Conservation (phyloP, 2,113 vertebrate genomes). For the Nycticorax nycticorax region DNA sequence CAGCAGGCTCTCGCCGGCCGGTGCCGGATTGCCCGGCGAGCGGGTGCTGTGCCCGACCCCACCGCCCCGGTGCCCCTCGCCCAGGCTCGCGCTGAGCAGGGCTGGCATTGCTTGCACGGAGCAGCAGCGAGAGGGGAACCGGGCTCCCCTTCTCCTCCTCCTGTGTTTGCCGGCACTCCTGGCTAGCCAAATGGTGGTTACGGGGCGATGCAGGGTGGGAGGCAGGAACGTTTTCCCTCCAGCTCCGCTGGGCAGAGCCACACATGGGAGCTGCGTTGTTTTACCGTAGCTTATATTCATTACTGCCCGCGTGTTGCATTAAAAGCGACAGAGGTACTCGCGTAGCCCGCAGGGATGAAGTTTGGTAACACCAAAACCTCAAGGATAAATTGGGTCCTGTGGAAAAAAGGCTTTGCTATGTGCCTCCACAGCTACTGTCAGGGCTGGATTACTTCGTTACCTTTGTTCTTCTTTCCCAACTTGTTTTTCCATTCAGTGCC, state of each 20-base stretch:
- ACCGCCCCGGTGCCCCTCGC: background rate
- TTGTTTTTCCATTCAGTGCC: background rate
- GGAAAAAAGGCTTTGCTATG: background rate
- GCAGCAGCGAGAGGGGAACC: background rate
- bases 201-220: background rate
- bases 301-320: background rate
- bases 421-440: background rate
- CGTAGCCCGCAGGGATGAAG: background rate
- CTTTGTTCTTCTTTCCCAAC: slow-evolving; percentile 31
- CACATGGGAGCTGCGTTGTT: background rate
- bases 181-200: background rate
- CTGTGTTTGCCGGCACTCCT: background rate
- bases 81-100: accelerated
- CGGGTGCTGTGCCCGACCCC: accelerated
- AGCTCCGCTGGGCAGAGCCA: background rate
- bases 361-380: background rate
- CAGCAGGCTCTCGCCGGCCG: background rate
- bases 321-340: background rate
- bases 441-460: background rate
- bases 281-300: background rate
- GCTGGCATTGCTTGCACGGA: accelerated
- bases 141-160: background rate
- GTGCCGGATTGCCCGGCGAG: background rate
- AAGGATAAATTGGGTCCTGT: background rate
- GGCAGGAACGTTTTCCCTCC: background rate